These are phyloP conservation scores for Drosophila fuyamai DNA, from an alignment of 1,140 invertebrate genomes.

Conservation along the genomic window DNA sequence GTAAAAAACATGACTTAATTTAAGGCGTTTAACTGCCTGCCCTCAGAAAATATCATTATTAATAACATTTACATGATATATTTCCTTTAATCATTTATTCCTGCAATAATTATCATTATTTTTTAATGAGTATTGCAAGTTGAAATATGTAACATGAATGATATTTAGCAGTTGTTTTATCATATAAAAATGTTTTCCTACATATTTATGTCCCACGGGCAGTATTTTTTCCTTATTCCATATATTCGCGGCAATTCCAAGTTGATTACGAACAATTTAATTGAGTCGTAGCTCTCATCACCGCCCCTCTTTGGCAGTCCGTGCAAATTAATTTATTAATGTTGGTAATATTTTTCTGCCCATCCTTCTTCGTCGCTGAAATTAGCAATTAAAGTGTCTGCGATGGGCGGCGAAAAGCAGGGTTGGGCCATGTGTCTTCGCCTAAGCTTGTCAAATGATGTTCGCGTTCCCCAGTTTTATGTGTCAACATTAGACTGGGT, in stretches of 20 bases:
- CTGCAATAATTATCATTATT: not conserved
- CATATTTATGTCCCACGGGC: too few relatives aligned
- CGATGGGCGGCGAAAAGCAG: not conserved
- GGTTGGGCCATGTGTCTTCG: constrained; percentile 14
- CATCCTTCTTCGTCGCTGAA: constrained; percentile 32
- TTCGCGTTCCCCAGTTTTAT: constrained; percentile 22
- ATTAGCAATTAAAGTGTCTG: constrained; percentile 73
- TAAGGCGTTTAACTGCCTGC: too few relatives aligned
- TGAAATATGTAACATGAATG: not conserved
- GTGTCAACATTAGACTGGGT: constrained; percentile 15
- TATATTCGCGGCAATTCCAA: not conserved
- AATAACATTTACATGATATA: too few relatives aligned
- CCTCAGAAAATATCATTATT: too few relatives aligned
- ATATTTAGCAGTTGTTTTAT: too few relatives aligned
- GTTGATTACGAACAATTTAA: constrained; percentile 63
- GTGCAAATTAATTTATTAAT: constrained; percentile 76
- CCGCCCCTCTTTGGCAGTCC: not conserved
- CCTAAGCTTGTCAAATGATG: constrained; percentile 38
- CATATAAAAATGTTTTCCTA: not conserved
- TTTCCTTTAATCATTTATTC: too few relatives aligned
- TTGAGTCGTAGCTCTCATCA: constrained; percentile 49
- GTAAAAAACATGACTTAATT: too few relatives aligned
- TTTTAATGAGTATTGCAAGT: not conserved
- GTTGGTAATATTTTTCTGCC: constrained; percentile 51
- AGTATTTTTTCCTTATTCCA: not conserved